Base-by-base conservation (phyloP, 2,797 vertebrate genomes). In the Pseudopleuronectes americanus region DNA sequence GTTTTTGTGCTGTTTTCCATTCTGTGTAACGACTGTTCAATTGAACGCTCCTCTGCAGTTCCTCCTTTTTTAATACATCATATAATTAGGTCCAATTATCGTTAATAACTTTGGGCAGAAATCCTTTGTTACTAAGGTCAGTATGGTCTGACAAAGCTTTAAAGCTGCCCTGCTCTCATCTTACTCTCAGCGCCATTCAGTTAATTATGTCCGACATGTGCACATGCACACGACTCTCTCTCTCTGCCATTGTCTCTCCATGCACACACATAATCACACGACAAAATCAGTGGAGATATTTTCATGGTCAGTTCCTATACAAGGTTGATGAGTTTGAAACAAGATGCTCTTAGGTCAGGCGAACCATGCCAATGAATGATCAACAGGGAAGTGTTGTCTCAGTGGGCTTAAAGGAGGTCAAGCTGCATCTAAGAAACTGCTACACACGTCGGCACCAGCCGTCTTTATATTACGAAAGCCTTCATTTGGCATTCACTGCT, bases 41-140 rank as follows among this genome's bases (percentile, higher is more conserved):
- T 65, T 57, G 55, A 85, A 85, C 57, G 57, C 68, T 76, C 70
- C 76, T 75, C 84, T 66, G 66, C 85, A 91, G 92, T 90, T 87
- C 90, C 73, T 72, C 68, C 55, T 59, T 84, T 76, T 84, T 90
- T 85, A 64, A 82, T 77, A 85, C 74, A 76, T 90, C 78, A 80
- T 86, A 89, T 91, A 91, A 91, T 91, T 92, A 88, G 64, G 62
- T 84, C 83, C 82, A 92, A 90, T 92, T 91, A 91, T 86, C 83
- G 85, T 87, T 90, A 87, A 90, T 91, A 90, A 82, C 75, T 87
- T 81, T 86, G 71, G 74, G 75, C 72, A 76, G 77, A 84, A 84
- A 79, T 74, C 72, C 80, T 85, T 90, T 84, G 86, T 90, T 87
- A 74, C 70, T 84, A 90, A 92, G 89, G 90, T 92, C 88, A 91